Percentiles rank a stretch among this genome's conserved stretches.
Evolutionary conservation across 2,113 vertebrate genomes (phyloP).

Genomic region (Heliornis fulica): DNA sequence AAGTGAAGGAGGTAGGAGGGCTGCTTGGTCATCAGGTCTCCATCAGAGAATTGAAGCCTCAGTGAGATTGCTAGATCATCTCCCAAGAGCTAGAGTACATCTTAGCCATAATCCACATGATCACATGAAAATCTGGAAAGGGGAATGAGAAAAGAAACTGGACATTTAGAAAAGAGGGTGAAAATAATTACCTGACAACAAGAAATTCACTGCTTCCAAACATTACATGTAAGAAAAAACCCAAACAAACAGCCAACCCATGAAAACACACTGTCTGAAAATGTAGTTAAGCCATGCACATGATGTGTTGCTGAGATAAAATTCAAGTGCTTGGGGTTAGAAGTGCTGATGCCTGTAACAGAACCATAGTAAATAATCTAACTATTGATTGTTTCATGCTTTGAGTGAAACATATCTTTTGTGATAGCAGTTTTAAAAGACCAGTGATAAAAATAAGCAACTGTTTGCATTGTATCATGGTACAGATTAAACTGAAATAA

Average conservation of each 20-base stretch:
- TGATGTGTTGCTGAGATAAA: background rate
- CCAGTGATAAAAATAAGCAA: background rate
- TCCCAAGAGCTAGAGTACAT: background rate
- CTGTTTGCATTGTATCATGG: background rate
- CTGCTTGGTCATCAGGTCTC: background rate
- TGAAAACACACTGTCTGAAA: background rate
- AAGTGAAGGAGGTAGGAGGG: background rate
- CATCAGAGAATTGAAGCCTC: background rate
- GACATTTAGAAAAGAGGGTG: background rate
- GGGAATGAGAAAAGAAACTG: background rate
- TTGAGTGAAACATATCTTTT: background rate
- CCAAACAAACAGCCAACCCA: no score
- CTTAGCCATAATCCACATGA: background rate
- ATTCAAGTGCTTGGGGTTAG: background rate
- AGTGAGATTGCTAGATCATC: background rate
- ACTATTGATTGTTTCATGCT: background rate
- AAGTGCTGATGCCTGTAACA: background rate
- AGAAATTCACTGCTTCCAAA: background rate
- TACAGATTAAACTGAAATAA: background rate
- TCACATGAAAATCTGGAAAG: background rate
- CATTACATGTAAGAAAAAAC: background rate
- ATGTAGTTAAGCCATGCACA: background rate
- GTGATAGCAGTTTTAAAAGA: background rate
- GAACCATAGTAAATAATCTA: background rate
- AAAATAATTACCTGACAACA: background rate